Evolutionary conservation across 2,888 invertebrate genomes (phyloP).

Genomic region (Conistra vaccinii): DNA sequence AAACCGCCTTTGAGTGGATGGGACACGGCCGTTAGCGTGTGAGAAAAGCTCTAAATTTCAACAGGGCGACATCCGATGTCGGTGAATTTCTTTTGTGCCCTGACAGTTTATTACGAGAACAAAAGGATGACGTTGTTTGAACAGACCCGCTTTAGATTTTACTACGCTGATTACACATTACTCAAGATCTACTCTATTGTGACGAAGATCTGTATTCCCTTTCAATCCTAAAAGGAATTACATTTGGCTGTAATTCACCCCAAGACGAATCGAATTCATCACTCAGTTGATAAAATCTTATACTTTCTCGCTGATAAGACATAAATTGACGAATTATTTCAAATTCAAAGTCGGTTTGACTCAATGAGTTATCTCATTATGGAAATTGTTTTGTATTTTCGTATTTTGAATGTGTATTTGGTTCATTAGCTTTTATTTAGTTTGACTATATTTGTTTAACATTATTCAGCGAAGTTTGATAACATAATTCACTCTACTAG

Average conservation of each 20-base stretch:
- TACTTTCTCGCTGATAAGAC: slow-evolving; percentile 61
- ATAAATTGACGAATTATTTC: slow-evolving; percentile 66
- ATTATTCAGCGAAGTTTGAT: slow-evolving; percentile 23
- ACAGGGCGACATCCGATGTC: slow-evolving; percentile 81
- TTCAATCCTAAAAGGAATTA: slow-evolving; percentile 80
- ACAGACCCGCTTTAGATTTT: slow-evolving; percentile 84
- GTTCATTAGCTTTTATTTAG: slow-evolving; percentile 40
- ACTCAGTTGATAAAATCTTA: slow-evolving; percentile 70
- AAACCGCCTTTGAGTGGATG: slow-evolving; percentile 76
- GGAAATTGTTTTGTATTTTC: slow-evolving; percentile 59
- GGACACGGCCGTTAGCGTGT: slow-evolving; percentile 74
- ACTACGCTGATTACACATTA: slow-evolving; percentile 84
- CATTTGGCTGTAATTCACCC: slow-evolving; percentile 80
- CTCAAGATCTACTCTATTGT: slow-evolving; percentile 83
- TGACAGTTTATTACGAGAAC: slow-evolving; percentile 88
- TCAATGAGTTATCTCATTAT: slow-evolving; percentile 54
- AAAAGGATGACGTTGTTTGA: slow-evolving; percentile 84
- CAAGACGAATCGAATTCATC: slow-evolving; percentile 74
- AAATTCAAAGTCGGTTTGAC: slow-evolving; percentile 52
- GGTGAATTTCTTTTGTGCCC: slow-evolving; percentile 85
- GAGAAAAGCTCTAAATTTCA: slow-evolving; percentile 80
- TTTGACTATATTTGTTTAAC: slow-evolving; percentile 34
- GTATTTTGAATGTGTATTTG: slow-evolving; percentile 46
- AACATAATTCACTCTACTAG: slow-evolving; percentile 10
- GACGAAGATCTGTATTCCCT: slow-evolving; percentile 80